These are phyloP conservation scores for Onychostruthus taczanowskii DNA, from an alignment of 2,113 vertebrate species.

Conservation along the genomic window DNA sequence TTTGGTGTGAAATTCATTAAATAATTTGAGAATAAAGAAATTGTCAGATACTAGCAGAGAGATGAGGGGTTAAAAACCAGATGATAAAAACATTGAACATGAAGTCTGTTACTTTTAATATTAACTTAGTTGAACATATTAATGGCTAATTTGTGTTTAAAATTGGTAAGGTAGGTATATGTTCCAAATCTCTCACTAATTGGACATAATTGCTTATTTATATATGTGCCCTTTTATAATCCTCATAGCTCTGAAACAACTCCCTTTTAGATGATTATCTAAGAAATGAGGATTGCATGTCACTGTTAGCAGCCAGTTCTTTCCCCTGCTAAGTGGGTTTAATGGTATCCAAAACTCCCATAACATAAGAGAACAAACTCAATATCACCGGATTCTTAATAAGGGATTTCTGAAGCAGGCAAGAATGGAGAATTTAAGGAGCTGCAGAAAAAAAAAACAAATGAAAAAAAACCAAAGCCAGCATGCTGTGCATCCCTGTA, in stretches of 20 bases:
- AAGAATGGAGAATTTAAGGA: neutral
- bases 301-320: neutral
- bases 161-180: neutral
- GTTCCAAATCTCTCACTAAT: neutral
- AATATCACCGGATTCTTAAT: neutral
- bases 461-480: neutral
- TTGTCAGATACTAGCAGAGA: neutral
- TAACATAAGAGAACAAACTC: neutral
- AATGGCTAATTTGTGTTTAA: neutral
- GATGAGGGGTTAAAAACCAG: accelerated
- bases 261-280: neutral
- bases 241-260: neutral
- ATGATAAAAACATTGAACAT: neutral
- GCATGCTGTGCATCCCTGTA: neutral
- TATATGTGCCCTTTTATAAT: neutral
- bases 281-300: neutral
- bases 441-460: accelerated
- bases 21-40: neutral
- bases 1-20: neutral
- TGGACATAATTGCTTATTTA: neutral
- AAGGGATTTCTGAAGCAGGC: neutral
- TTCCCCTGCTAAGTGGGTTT: neutral
- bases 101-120: neutral
- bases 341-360: neutral
- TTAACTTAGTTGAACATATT: neutral